Evolutionary conservation across 2,113 vertebrate genomes (phyloP).

Genomic region (Dissostichus mawsoni): DNA sequence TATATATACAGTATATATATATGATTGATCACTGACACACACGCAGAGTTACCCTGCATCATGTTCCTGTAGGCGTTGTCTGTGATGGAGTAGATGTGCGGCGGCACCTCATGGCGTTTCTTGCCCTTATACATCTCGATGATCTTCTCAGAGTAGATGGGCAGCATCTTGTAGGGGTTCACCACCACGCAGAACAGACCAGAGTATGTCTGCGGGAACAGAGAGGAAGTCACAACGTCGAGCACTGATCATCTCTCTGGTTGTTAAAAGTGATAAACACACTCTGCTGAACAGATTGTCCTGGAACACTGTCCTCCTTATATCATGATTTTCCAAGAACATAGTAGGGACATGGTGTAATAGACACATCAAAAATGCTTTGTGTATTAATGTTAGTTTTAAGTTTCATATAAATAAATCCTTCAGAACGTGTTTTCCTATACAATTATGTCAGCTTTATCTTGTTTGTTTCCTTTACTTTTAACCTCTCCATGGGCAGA

Average conservation of each 20-base stretch:
- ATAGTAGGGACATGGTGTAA: neutral
- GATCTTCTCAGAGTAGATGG: constrained; percentile 97
- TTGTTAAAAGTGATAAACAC: neutral
- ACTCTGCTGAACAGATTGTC: neutral
- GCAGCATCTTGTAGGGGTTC: constrained; percentile 97
- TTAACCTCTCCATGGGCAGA: neutral
- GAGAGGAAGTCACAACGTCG: neutral
- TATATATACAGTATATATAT: too few relatives aligned
- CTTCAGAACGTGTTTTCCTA: neutral
- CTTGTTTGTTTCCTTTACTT: neutral
- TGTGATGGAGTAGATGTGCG: constrained; percentile 96
- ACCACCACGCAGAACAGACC: constrained; percentile 97
- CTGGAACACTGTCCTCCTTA: neutral
- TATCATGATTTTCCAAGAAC: too few relatives aligned
- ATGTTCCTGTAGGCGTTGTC: constrained; percentile 99
- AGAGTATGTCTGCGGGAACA: constrained; percentile 89
- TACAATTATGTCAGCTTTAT: neutral
- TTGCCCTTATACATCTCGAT: constrained; percentile 99
- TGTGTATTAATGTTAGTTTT: neutral
- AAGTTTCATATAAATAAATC: neutral
- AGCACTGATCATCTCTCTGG: neutral
- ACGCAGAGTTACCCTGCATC: constrained; percentile 89
- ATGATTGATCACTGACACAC: neutral
- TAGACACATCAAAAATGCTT: neutral
- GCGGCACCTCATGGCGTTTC: constrained; percentile 96